Percentiles rank a stretch among this genome's conserved stretches.
Evolutionary conservation across 2,888 invertebrate species (phyloP).

Genomic region (Cancer borealis): DNA sequence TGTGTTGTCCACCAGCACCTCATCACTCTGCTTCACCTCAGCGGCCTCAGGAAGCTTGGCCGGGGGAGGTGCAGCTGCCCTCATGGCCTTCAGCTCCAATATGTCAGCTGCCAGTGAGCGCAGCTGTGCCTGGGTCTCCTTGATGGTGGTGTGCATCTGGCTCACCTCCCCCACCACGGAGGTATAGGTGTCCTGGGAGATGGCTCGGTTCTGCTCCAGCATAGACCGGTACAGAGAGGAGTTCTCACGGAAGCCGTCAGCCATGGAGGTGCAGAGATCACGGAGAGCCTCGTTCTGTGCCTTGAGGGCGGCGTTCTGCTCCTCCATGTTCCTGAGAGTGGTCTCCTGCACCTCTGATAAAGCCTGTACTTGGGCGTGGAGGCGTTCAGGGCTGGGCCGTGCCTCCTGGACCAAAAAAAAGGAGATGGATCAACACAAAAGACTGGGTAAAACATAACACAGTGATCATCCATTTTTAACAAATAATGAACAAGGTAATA

Average conservation of each 20-base stretch:
- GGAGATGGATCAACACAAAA: not conserved
- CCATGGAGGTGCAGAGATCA: constrained; percentile 74
- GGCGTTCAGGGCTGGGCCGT: constrained; percentile 75
- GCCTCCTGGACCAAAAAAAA: constrained; percentile 63
- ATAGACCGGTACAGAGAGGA: constrained; percentile 70
- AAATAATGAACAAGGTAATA: not conserved
- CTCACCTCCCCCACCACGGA: constrained; percentile 70
- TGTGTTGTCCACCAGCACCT: constrained; percentile 66
- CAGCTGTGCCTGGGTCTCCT: constrained; percentile 55
- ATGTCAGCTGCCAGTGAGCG: constrained; percentile 49
- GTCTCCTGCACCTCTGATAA: constrained; percentile 75
- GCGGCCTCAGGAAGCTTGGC: constrained; percentile 56
- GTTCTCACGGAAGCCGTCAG: constrained; percentile 72
- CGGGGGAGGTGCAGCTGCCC: not conserved
- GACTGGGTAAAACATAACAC: not conserved
- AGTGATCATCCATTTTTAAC: not conserved
- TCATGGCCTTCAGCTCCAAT: constrained; percentile 28
- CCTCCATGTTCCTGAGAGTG: constrained; percentile 74
- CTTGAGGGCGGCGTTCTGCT: constrained; percentile 75
- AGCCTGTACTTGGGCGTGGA: constrained; percentile 76
- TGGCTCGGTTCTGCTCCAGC: constrained; percentile 74
- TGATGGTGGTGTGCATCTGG: constrained; percentile 47
- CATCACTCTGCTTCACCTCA: constrained; percentile 61
- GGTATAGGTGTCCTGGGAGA: constrained; percentile 67
- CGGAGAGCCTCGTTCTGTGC: constrained; percentile 74